Evolutionary conservation across 2,888 invertebrate genomes (phyloP).

Genomic region (Lumbricus terrestris): DNA sequence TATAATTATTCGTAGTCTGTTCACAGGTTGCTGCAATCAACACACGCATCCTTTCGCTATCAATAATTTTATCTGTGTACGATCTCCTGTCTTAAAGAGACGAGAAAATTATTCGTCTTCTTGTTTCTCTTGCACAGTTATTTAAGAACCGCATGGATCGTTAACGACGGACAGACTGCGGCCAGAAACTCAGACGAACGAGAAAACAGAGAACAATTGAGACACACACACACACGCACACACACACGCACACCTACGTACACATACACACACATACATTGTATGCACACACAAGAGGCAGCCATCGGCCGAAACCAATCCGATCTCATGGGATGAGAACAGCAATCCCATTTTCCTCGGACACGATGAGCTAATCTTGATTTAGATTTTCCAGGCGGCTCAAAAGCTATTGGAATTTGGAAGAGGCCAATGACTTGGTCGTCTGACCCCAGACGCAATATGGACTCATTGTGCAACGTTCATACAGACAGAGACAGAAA

Average conservation of each 20-base stretch:
- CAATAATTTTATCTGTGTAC: too few species aligned
- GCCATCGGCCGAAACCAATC: neutral
- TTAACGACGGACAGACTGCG: neutral
- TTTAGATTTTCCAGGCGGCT: neutral
- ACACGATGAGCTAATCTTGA: neutral
- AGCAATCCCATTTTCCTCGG: neutral
- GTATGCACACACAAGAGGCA: neutral
- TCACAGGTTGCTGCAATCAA: neutral
- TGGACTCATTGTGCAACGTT: neutral
- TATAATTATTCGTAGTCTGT: neutral
- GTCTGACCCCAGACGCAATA: neutral
- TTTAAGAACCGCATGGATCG: neutral
- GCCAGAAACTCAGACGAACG: neutral
- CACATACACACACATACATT: too few species aligned
- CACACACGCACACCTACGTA: too few species aligned
- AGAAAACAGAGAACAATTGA: neutral
- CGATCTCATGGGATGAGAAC: neutral
- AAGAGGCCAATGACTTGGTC: neutral
- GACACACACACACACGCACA: neutral
- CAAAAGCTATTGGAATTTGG: too few species aligned
- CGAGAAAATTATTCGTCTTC: neutral
- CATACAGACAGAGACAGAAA: neutral
- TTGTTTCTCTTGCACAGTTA: neutral
- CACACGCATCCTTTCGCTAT: neutral
- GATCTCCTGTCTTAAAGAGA: neutral